Evolutionary conservation across 2,113 vertebrate species (phyloP).

Genomic region (Cercocebus atys): DNA sequence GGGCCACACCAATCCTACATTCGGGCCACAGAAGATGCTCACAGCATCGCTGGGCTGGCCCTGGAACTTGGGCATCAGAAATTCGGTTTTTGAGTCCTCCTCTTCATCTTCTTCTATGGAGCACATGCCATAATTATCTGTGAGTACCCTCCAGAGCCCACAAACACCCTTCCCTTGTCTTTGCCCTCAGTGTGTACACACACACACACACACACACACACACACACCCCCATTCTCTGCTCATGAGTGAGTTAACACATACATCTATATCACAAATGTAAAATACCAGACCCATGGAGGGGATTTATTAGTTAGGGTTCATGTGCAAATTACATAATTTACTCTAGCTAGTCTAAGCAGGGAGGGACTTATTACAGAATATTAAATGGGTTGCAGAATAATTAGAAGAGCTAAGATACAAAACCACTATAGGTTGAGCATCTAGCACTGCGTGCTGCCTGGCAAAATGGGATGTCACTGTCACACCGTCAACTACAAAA

Average conservation of each 20-base stretch:
- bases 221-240: not conserved
- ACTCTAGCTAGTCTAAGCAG: not conserved
- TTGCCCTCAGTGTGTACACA: not conserved
- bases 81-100: not conserved
- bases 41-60: conserved; percentile 8
- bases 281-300: not conserved
- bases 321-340: not conserved
- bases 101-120: conserved; percentile 36
- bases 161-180: not conserved
- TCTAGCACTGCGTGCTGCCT: not conserved
- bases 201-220: not conserved
- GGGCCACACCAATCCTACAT: conserved; percentile 66
- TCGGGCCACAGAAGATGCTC: conserved; percentile 62
- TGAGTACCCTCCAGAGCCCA: not conserved
- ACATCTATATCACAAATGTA: not conserved
- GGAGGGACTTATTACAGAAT: not conserved
- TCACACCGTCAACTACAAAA: not conserved
- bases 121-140: not conserved
- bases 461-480: not conserved
- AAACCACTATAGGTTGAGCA: not conserved
- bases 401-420: not conserved
- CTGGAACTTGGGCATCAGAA: not conserved
- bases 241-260: not conserved
- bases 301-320: not conserved
- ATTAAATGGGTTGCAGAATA: not conserved